phyloP scores from a whole-genome alignment of 2,888 invertebrate genomes.

The Drosophila incognita region DNA sequence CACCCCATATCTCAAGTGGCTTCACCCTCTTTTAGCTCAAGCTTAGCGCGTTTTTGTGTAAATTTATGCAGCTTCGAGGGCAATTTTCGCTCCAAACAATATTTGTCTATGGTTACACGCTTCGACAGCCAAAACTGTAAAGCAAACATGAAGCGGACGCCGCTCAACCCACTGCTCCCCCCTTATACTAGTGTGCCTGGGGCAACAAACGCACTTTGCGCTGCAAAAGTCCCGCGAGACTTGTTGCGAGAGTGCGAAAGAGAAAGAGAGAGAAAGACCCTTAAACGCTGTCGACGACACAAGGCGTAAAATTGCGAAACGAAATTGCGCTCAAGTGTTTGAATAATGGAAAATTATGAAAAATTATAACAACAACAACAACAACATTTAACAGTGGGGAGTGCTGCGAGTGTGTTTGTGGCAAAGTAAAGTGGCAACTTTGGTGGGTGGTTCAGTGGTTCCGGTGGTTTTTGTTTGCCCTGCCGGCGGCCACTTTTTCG shows the following conservation, averaged over 20 bases:
- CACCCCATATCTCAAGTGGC: not conserved
- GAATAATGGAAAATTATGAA: constrained; percentile 80
- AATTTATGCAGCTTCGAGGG: constrained; percentile 80
- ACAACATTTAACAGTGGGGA: constrained; percentile 22
- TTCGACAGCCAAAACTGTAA: constrained; percentile 78
- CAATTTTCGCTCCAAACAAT: constrained; percentile 67
- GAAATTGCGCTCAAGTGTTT: constrained; percentile 72
- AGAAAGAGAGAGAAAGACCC: constrained; percentile 40
- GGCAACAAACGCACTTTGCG: constrained; percentile 73
- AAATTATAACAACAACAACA: constrained; percentile 75
- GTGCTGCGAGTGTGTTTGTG: constrained; percentile 13
- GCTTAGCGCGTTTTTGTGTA: constrained; percentile 71
- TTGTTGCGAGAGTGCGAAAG: constrained; percentile 25
- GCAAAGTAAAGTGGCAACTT: constrained; percentile 47
- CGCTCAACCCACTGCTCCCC: constrained; percentile 7
- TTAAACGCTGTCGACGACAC: constrained; percentile 50
- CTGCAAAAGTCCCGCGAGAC: constrained; percentile 65
- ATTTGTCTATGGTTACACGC: constrained; percentile 80
- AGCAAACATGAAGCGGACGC: constrained; percentile 68
- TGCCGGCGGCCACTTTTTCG: constrained; percentile 41
- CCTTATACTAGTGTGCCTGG: constrained; percentile 24
- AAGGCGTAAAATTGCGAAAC: constrained; percentile 55
- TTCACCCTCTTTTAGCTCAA: constrained; percentile 27
- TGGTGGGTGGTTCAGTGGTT: constrained; percentile 20
- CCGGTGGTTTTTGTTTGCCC: constrained; percentile 28